Evolutionary conservation across 2,888 invertebrate genomes (phyloP).

Genomic region (Himalopsyche japonica): DNA sequence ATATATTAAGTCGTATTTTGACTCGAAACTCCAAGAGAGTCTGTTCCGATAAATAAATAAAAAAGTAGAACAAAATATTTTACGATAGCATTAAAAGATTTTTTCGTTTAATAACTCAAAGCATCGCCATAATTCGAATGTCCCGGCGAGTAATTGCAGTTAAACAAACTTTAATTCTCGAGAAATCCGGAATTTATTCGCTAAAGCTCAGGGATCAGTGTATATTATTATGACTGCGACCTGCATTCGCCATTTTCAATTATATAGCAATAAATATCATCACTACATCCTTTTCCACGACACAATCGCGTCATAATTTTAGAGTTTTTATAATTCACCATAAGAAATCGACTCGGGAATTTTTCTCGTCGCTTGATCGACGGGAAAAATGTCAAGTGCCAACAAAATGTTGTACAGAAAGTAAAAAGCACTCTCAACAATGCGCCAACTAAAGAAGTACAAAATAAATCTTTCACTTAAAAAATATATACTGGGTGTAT

Average conservation of each 20-base stretch:
- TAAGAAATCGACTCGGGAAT: not conserved
- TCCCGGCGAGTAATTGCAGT: constrained; percentile 8
- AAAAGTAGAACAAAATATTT: not conserved
- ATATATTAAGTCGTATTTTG: not conserved
- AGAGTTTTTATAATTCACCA: constrained; percentile 4
- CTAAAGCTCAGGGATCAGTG: not conserved
- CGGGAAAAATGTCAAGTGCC: not conserved
- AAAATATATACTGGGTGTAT: not conserved
- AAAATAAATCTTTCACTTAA: constrained; percentile 13
- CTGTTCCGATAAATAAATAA: not conserved
- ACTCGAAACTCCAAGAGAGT: not conserved
- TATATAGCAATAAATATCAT: constrained; percentile 29
- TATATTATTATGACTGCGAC: constrained; percentile 1
- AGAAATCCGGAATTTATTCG: constrained; percentile 29
- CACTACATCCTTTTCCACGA: not conserved
- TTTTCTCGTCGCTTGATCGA: not conserved
- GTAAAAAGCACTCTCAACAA: constrained; percentile 23
- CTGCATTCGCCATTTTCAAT: constrained; percentile 24
- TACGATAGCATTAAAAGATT: not conserved
- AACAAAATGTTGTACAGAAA: not conserved
- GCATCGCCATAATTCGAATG: constrained; percentile 24
- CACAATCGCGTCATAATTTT: constrained; percentile 29
- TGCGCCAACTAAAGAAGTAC: constrained; percentile 8
- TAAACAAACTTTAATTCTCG: constrained; percentile 10
- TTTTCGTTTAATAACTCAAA: constrained; percentile 6